phyloP scores from a whole-genome alignment of 2,888 invertebrate species.

The Anagyrus pseudococci region DNA sequence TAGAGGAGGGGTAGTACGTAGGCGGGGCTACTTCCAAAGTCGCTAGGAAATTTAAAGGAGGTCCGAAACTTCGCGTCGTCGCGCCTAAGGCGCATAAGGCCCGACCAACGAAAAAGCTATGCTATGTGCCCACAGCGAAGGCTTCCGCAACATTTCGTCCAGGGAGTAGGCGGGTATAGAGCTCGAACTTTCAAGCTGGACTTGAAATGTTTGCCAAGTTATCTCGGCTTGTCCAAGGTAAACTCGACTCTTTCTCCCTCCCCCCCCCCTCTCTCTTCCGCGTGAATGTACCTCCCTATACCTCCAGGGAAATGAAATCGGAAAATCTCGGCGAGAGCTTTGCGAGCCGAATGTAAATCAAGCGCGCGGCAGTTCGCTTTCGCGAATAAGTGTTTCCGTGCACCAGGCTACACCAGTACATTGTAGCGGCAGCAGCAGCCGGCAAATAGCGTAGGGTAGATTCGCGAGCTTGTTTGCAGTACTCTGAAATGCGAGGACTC shows the following conservation, averaged over 20 bases:
- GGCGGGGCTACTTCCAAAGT: constrained; percentile 27
- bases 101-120: too few species aligned
- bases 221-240: constrained; percentile 28
- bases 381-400: constrained; percentile 9
- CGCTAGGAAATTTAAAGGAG: constrained; percentile 28
- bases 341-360: constrained; percentile 17
- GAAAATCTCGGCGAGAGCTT: constrained; percentile 10
- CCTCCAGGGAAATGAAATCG: constrained; percentile 5
- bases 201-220: constrained; percentile 34
- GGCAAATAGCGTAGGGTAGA: neutral
- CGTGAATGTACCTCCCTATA: too few species aligned
- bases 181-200: too few species aligned
- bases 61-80: constrained; percentile 11
- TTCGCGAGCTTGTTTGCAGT: neutral
- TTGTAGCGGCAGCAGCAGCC: neutral
- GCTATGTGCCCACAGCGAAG: neutral
- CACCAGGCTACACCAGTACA: neutral
- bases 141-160: constrained; percentile 31
- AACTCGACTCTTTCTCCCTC: constrained; percentile 14
- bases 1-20: too few species aligned
- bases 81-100: neutral
- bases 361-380: neutral
- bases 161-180: neutral
- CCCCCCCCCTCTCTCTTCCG: neutral
- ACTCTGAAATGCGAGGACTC: too few species aligned